These are phyloP conservation scores for Ictidomys tridecemlineatus DNA, from an alignment of 2,113 vertebrate species.

Conservation along the genomic window DNA sequence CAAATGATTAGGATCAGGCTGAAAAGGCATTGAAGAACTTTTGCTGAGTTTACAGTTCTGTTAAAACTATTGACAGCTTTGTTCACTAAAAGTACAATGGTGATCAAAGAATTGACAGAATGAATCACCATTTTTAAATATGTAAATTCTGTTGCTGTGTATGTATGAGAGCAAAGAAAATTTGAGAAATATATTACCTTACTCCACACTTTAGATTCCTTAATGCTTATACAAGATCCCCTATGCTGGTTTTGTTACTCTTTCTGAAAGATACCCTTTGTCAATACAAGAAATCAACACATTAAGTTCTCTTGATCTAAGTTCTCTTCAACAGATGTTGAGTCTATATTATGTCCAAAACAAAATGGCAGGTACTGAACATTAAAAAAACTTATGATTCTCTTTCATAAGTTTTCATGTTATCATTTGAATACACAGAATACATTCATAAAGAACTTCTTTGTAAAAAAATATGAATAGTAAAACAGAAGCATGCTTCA, in stretches of 20 bases:
- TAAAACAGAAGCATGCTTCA: background rate
- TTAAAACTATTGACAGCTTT: slow-evolving; percentile 69
- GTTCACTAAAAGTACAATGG: slow-evolving; percentile 36
- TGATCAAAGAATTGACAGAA: slow-evolving; percentile 58
- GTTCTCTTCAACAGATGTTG: background rate
- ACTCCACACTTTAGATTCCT: background rate
- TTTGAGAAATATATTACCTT: background rate
- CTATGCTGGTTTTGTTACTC: background rate
- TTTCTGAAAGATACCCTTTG: background rate
- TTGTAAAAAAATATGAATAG: background rate
- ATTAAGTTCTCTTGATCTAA: background rate
- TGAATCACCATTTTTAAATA: background rate
- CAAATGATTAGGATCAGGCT: slow-evolving; percentile 60
- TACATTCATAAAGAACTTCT: background rate
- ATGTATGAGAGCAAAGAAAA: background rate
- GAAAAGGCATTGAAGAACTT: slow-evolving; percentile 55
- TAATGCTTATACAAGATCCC: background rate
- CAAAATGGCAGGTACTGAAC: background rate
- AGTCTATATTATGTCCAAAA: background rate
- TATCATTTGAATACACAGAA: background rate
- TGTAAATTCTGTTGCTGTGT: background rate
- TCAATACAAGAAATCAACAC: background rate
- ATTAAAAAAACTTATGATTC: background rate
- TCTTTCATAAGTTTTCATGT: background rate
- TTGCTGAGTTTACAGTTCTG: slow-evolving; percentile 31